phyloP scores from a whole-genome alignment of 2,797 vertebrate genomes.

The Schizopygopsis pylzovi region DNA sequence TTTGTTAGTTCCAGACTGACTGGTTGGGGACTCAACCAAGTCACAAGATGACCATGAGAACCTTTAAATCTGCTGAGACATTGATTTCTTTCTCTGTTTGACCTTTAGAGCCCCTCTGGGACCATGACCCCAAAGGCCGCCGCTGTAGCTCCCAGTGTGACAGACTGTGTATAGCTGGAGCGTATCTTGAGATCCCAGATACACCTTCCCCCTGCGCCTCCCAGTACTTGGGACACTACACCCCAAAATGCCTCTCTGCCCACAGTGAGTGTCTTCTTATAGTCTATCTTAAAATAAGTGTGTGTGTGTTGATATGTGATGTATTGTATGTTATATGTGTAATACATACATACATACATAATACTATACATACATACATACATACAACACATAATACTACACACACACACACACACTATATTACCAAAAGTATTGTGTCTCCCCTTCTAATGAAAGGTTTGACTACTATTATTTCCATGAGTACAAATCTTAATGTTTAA shows the following conservation, averaged over 20 bases:
- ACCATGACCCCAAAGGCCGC: conserved; percentile 56
- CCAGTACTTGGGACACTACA: conserved; percentile 73
- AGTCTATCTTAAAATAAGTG: too few species aligned
- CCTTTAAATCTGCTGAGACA: conserved; percentile 16
- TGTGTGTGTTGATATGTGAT: too few species aligned
- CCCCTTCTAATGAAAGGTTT: too few species aligned
- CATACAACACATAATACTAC: too few species aligned
- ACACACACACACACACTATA: too few species aligned
- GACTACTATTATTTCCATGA: too few species aligned
- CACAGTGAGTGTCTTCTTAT: conserved; percentile 63
- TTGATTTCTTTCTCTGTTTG: conserved; percentile 7
- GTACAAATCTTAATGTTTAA: too few species aligned
- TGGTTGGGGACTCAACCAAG: conserved; percentile 11
- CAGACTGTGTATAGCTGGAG: conserved; percentile 67
- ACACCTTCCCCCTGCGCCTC: conserved; percentile 71
- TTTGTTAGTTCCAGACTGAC: conserved; percentile 72
- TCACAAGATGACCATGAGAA: conserved; percentile 37
- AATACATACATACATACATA: too few species aligned
- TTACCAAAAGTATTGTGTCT: too few species aligned
- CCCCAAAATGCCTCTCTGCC: conserved; percentile 76
- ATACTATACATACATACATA: too few species aligned
- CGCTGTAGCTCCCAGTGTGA: conserved; percentile 73
- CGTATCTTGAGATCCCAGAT: conserved; percentile 76
- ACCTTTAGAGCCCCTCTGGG: conserved; percentile 68
- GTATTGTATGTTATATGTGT: too few species aligned